Evolutionary conservation across 2,888 invertebrate genomes (phyloP).

Genomic region (Dynastes maya): DNA sequence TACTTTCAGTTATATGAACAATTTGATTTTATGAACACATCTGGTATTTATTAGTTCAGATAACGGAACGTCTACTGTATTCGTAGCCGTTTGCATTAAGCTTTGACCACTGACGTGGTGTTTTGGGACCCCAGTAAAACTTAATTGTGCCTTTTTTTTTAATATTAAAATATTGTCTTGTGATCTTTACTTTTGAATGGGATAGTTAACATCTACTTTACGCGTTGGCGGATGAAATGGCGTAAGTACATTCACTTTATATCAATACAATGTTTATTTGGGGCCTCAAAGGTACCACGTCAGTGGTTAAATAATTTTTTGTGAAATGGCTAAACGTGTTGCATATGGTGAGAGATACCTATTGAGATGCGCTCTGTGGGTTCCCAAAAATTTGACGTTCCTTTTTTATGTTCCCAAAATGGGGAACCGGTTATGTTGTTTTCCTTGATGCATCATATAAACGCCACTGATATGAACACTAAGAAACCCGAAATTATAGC

Average conservation of each 20-base stretch:
- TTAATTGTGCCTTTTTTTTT: no score
- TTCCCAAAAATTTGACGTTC: no score
- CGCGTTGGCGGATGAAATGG: not conserved
- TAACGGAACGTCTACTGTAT: no score
- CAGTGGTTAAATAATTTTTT: slow-evolving; percentile 12
- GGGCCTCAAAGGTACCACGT: slow-evolving; percentile 1
- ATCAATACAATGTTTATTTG: not conserved
- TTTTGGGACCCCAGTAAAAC: no score
- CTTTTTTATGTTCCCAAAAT: no score
- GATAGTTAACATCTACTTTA: not conserved
- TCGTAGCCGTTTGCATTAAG: not conserved
- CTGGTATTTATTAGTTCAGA: no score
- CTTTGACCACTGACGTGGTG: no score
- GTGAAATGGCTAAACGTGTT: slow-evolving; percentile 20
- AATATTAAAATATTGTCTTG: not conserved
- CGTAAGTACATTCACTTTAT: not conserved
- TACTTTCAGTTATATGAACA: no score
- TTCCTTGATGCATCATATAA: not conserved
- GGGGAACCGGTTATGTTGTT: no score
- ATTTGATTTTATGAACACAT: no score
- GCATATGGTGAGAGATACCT: no score
- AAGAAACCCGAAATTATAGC: not conserved
- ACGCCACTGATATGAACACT: not conserved
- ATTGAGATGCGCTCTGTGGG: no score
- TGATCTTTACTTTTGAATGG: not conserved